A percentile compares a stretch with the other conserved stretches of the same genome.
Evolutionary conservation across 2,888 invertebrate genomes (phyloP).

Genomic region (Furcula furcula): DNA sequence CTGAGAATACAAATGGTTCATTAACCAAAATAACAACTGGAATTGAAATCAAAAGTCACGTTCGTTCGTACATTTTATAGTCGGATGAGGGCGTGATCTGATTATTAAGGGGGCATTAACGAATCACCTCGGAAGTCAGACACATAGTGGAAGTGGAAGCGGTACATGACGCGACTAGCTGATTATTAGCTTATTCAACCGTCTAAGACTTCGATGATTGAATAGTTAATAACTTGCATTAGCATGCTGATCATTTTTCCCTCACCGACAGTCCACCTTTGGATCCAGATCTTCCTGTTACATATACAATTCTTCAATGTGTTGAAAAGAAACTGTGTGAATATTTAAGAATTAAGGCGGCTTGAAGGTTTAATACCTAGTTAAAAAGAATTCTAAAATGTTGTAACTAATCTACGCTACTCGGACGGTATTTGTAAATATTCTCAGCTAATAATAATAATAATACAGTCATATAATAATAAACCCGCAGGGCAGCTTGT

Average conservation of each 20-base stretch:
- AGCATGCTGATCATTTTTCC: conserved; percentile 26
- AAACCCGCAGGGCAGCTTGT: no score
- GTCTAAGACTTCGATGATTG: conserved; percentile 29
- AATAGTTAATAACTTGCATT: conserved; percentile 35
- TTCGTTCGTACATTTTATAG: conserved; percentile 27
- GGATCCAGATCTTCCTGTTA: no score
- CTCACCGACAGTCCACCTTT: no score
- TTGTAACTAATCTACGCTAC: no score
- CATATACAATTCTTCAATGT: no score
- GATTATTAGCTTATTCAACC: conserved; percentile 41
- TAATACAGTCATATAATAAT: no score
- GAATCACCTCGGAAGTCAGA: conserved; percentile 50
- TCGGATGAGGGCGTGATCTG: conserved; percentile 29
- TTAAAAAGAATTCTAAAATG: no score
- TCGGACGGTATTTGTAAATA: no score
- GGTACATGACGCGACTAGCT: conserved; percentile 35
- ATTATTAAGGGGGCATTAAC: conserved; percentile 27
- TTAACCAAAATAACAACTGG: conserved; percentile 41
- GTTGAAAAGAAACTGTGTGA: no score
- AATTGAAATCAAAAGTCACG: conserved; percentile 51
- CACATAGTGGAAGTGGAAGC: conserved; percentile 41
- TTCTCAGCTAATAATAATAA: no score
- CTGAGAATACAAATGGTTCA: conserved; percentile 40
- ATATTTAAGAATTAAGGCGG: no score
- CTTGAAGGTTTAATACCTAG: no score